Evolutionary conservation across 2,113 vertebrate genomes (phyloP), one percentile per base, ranked within the genome.

Genomic region (Lampris megalopsis): DNA sequence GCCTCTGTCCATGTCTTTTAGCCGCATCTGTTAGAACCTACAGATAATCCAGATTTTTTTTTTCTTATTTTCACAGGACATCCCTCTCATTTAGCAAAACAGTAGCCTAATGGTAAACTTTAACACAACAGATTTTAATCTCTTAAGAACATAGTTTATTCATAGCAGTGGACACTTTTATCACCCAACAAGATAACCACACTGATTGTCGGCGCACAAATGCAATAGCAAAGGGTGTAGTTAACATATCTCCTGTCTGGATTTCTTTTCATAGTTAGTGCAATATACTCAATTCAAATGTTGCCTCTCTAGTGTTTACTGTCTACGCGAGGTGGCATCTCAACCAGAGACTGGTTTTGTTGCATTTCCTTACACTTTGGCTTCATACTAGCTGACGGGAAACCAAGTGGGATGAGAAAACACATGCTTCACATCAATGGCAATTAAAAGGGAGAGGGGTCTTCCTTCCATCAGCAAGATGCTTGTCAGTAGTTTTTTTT

Each of bases 161-260:
- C 4, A 5, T 71, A 35, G 56, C 35, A 10, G 37, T 40, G 40
- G 36, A 62, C 50, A 72, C 5, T 48, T 61, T n/a, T 60, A 63
- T 70, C 53, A 64, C 35, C 68, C 41, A 75, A 60, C 41, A 58
- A 37, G 38, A 69, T 52, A 4, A 24, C 59, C 60, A 41, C 61
- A 52, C 69, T 59, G 54, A 75, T 57, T 3, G 36, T 70, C 52
- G 60, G 38, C 67, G 82, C 69, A 80, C 65, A 3, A 59, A 53
- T 60, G 13, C 57, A 4, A 65, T 37, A 63, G 71, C 63, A 40
- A 24, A 50, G 71, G 48, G 45, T 24, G 42, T 64, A 49, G 47
- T 24, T 38, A 24, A 85, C 75, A 80, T 57, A 82, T 82, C 63
- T 63, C 8, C 61, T 24, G 24, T 24, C 24, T 24, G 50, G 45